Conservation (phyloP, 1,140 invertebrate species). For the Pristionchus pacificus region DNA sequence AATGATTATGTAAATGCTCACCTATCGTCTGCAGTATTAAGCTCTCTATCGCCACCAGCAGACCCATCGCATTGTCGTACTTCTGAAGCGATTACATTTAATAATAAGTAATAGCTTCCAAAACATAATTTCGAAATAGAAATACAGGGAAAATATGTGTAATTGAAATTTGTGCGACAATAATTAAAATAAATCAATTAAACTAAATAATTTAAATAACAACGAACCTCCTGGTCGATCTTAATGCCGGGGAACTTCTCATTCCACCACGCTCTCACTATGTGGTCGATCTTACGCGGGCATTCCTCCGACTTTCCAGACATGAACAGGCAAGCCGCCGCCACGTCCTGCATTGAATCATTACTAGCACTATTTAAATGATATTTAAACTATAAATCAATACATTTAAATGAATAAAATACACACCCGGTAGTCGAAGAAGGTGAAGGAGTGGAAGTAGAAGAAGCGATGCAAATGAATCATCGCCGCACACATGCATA, state of each 20-base stretch:
- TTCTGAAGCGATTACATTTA: constrained; percentile 2
- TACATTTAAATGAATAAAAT: not conserved
- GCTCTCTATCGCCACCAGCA: constrained; percentile 13
- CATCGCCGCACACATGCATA: constrained; percentile 8
- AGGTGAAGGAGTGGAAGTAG: constrained; percentile 7
- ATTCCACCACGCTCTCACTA: constrained; percentile 17
- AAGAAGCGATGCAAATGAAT: constrained; percentile 16
- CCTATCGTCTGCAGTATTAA: constrained; percentile 20
- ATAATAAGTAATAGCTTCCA: not conserved
- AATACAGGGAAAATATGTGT: too few species aligned
- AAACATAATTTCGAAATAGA: not conserved
- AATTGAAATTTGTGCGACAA: too few species aligned
- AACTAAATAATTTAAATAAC: not conserved
- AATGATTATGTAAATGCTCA: not conserved
- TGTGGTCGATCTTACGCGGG: constrained; percentile 20
- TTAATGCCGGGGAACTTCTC: constrained; percentile 15
- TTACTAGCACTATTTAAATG: too few species aligned
- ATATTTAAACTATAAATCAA: not conserved
- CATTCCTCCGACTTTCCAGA: constrained; percentile 17
- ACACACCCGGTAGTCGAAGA: not conserved
- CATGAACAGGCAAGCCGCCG: constrained; percentile 19
- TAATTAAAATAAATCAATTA: not conserved
- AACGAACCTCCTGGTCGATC: not conserved
- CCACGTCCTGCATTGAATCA: constrained; percentile 13
- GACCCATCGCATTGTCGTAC: not conserved